A percentile compares a stretch with the other conserved stretches of the same genome.
Conservation (phyloP, 2,797 vertebrate species). For the Gadopsis bispinosus region DNA sequence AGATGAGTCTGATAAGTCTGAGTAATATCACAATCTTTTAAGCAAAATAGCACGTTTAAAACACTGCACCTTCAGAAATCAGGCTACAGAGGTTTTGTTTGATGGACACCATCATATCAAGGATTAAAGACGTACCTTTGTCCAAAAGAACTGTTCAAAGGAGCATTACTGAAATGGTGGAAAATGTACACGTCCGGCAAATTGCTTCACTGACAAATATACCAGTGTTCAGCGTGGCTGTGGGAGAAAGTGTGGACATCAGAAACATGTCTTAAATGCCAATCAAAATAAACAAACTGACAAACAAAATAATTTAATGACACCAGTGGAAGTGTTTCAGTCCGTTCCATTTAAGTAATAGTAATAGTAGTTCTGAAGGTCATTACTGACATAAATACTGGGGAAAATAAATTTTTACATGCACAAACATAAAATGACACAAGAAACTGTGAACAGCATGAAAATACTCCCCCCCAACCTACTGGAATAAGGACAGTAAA, state of each 20-base stretch:
- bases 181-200: neutral
- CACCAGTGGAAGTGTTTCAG: slow-evolving; percentile 12
- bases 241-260: neutral
- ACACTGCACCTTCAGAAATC: neutral
- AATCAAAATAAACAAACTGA: slow-evolving; percentile 13
- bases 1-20: neutral
- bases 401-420: neutral
- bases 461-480: slow-evolving; percentile 1
- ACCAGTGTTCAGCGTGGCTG: neutral
- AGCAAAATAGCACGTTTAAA: neutral
- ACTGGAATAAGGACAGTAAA: slow-evolving; percentile 11
- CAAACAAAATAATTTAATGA: slow-evolving; percentile 9
- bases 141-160: no score
- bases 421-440: slow-evolving; percentile 13
- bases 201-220: neutral
- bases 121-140: no score
- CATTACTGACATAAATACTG: slow-evolving; percentile 4
- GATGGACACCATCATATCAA: no score
- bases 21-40: neutral
- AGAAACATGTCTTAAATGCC: neutral
- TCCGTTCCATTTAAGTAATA: neutral
- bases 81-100: no score
- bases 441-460: slow-evolving; percentile 15
- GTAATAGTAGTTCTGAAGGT: neutral
- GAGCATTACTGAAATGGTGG: no score